These are phyloP conservation scores for Amphiprion ocellaris DNA, from an alignment of 2,113 vertebrate genomes.

Conservation along the genomic window DNA sequence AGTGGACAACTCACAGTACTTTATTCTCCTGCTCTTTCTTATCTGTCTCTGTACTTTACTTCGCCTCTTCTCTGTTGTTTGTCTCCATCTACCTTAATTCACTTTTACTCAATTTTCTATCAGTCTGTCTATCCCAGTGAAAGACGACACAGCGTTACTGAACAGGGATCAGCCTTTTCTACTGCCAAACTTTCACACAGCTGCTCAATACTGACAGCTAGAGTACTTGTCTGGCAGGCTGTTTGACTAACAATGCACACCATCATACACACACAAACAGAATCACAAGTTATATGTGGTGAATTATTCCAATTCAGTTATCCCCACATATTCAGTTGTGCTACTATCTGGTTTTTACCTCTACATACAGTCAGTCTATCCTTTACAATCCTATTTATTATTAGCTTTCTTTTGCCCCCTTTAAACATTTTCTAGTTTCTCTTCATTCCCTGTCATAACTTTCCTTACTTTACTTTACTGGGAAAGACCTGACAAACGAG, in stretches of 20 bases:
- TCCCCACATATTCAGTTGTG: not conserved
- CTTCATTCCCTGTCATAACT: not conserved
- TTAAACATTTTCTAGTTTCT: not conserved
- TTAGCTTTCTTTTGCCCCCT: not conserved
- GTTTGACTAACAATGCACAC: not conserved
- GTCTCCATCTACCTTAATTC: conserved; percentile 30
- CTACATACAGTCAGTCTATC: not conserved
- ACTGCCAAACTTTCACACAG: conserved; percentile 4
- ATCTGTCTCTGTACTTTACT: conserved; percentile 12
- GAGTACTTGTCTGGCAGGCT: not conserved
- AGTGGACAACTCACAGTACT: conserved; percentile 17
- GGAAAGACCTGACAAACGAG: conserved; percentile 26
- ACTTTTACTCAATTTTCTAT: conserved; percentile 18
- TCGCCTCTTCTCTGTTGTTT: conserved; percentile 2
- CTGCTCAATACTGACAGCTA: conserved; percentile 11
- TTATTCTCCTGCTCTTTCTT: conserved; percentile 27
- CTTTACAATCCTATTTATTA: not conserved
- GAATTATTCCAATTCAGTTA: too few species aligned
- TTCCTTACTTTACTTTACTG: conserved; percentile 17
- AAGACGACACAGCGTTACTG: conserved; percentile 12
- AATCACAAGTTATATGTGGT: not conserved
- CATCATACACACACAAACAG: not conserved
- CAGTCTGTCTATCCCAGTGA: conserved; percentile 30
- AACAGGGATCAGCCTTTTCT: conserved; percentile 32
- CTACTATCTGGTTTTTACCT: not conserved